These are phyloP conservation scores for Tetragnatha montana DNA, from an alignment of 2,888 invertebrate species.

Conservation along the genomic window DNA sequence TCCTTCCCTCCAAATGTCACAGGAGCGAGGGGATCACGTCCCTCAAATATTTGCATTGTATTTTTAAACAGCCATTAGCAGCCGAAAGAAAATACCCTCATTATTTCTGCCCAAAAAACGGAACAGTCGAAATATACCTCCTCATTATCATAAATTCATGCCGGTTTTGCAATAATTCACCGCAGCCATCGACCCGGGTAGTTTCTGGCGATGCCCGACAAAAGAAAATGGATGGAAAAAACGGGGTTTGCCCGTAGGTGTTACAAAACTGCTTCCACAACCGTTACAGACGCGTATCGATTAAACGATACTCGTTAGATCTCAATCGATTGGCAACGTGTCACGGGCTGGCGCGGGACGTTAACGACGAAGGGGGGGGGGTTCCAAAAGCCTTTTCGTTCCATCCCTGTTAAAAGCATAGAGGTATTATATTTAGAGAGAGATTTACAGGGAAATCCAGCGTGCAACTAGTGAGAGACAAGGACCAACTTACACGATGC, in stretches of 20 bases:
- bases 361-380: constrained; percentile 41
- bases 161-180: constrained; percentile 46
- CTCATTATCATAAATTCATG: constrained; percentile 58
- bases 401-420: neutral
- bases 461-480: no score
- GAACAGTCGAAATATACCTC: constrained; percentile 39
- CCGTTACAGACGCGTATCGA: constrained; percentile 65
- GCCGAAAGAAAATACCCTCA: constrained; percentile 24
- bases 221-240: constrained; percentile 25
- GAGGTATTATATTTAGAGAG: no score
- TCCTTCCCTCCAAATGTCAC: neutral
- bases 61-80: constrained; percentile 49
- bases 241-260: constrained; percentile 51
- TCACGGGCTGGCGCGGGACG: constrained; percentile 61
- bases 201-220: constrained; percentile 9
- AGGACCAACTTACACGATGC: no score
- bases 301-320: constrained; percentile 68
- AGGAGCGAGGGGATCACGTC: neutral
- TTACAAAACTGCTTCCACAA: constrained; percentile 61
- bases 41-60: constrained; percentile 37
- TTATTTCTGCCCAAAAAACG: constrained; percentile 33
- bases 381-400: neutral
- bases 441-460: no score
- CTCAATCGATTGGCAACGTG: constrained; percentile 62
- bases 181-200: constrained; percentile 1